Evolutionary conservation across 1,140 invertebrate genomes (phyloP).

Genomic region (Dendrolimus kikuchii): DNA sequence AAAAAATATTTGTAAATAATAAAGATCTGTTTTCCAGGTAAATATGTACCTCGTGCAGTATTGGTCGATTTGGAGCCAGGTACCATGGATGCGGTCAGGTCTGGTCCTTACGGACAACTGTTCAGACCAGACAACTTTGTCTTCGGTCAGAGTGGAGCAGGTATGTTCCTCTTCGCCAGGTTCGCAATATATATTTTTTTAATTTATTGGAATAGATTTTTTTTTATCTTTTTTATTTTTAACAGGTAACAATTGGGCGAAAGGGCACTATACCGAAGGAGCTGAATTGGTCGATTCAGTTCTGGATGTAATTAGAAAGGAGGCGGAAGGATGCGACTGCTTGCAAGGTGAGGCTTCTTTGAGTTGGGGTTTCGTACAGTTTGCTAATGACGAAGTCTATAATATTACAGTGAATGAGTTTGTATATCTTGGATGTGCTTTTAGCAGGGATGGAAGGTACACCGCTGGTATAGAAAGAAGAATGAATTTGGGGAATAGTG

Average conservation of each 20-base stretch:
- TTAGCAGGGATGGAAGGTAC: no score
- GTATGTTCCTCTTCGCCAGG: slow-evolving; percentile 36
- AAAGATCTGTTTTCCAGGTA: slow-evolving; percentile 67
- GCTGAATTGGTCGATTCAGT: slow-evolving; percentile 90
- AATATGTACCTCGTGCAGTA: slow-evolving; percentile 90
- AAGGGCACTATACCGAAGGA: slow-evolving; percentile 91
- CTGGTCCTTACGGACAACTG: slow-evolving; percentile 86
- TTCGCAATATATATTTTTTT: background rate
- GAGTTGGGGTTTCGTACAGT: background rate
- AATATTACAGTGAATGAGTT: no score
- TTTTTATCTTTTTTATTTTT: slow-evolving; percentile 3
- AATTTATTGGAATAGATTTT: background rate
- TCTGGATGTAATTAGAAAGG: slow-evolving; percentile 90
- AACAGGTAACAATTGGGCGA: slow-evolving; percentile 82
- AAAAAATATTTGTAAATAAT: no score
- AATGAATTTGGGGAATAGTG: no score
- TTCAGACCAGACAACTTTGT: slow-evolving; percentile 91
- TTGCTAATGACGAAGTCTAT: background rate
- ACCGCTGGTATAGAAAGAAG: no score
- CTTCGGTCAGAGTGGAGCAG: slow-evolving; percentile 86
- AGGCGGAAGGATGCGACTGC: slow-evolving; percentile 89
- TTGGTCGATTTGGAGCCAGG: slow-evolving; percentile 90
- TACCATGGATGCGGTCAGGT: slow-evolving; percentile 89
- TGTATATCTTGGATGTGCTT: no score
- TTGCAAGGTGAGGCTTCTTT: slow-evolving; percentile 69